These are phyloP conservation scores for Spinus pinus DNA, from an alignment of 2,797 vertebrate genomes.

Conservation along the genomic window DNA sequence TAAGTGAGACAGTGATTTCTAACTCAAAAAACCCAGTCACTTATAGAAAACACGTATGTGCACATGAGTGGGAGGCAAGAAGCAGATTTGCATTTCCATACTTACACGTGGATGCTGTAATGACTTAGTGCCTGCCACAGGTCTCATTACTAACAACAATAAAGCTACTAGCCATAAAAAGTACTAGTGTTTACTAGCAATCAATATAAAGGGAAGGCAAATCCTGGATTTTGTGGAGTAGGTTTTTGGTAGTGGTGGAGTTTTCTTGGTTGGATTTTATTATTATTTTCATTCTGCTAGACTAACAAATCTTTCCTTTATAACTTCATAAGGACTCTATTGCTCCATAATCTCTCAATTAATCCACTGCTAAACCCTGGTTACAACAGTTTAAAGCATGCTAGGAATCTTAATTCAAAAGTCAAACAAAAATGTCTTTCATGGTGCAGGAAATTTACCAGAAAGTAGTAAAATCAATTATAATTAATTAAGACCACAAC, in stretches of 20 bases:
- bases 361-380: neutral
- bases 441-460: neutral
- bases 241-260: neutral
- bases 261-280: neutral
- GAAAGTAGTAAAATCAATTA: neutral
- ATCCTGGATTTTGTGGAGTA: neutral
- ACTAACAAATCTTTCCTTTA: neutral
- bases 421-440: constrained; percentile 36
- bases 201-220: neutral
- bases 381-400: constrained; percentile 29
- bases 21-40: neutral
- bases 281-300: neutral
- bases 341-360: constrained; percentile 33
- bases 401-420: constrained; percentile 49
- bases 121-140: neutral
- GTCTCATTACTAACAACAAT: neutral
- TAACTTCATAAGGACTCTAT: neutral
- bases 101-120: neutral
- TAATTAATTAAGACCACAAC: neutral
- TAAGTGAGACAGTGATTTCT: neutral
- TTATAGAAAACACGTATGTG: neutral
- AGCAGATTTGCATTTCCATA: neutral
- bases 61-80: neutral
- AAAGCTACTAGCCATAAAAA: neutral
- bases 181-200: neutral